phyloP scores from a whole-genome alignment of 2,888 invertebrate species.

The Stegophylla sp. region DNA sequence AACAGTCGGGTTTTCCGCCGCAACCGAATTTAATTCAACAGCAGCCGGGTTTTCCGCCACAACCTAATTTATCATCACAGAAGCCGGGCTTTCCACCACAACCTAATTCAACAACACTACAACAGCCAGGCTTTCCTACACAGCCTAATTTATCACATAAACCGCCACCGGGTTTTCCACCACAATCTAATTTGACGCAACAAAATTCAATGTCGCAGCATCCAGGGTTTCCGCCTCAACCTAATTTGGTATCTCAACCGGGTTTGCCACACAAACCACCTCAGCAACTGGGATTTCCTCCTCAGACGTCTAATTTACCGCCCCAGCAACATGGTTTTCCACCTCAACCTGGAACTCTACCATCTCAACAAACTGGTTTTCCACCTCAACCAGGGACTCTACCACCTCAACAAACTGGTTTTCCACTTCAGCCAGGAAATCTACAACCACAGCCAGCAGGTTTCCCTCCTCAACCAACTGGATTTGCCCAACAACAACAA shows the following conservation, averaged over 20 bases:
- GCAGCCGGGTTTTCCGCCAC: conserved; percentile 34
- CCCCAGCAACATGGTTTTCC: conserved; percentile 62
- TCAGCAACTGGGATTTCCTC: neutral
- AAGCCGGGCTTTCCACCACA: conserved; percentile 60
- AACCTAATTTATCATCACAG: conserved; percentile 59
- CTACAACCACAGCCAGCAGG: conserved; percentile 56
- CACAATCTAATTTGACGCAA: neutral
- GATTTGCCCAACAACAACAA: conserved; percentile 65
- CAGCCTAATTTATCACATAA: conserved; percentile 61
- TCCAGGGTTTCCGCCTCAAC: conserved; percentile 7
- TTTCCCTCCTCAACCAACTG: conserved; percentile 62
- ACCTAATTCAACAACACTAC: conserved; percentile 60
- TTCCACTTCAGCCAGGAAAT: conserved; percentile 29
- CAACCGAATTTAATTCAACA: conserved; percentile 55
- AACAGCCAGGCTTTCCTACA: conserved; percentile 61
- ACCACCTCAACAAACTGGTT: conserved; percentile 62
- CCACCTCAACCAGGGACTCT: conserved; percentile 51
- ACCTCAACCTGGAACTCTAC: conserved; percentile 60
- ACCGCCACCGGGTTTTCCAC: conserved; percentile 56
- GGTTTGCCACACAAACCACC: conserved; percentile 25
- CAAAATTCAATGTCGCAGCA: too few species aligned
- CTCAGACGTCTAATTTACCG: conserved; percentile 35
- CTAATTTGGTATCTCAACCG: neutral
- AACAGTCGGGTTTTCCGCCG: neutral
- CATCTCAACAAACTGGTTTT: conserved; percentile 60